Conservation (phyloP, 1,140 invertebrate genomes). For the Monomorium pharaonis region DNA sequence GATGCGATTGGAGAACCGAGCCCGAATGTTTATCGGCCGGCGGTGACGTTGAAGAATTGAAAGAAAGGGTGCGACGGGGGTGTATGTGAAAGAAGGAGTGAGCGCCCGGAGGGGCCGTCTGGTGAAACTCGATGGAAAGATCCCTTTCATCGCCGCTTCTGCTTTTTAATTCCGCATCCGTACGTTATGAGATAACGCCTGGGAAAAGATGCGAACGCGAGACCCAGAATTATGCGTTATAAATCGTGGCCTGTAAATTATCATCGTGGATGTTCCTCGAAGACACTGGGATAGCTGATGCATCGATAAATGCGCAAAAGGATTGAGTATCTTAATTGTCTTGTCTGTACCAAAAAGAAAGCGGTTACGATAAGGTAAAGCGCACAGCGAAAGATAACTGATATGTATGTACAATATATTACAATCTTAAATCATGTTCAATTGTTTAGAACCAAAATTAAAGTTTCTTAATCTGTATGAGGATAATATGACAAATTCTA, state of each 20-base stretch:
- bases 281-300: neutral
- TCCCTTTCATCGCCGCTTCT: slow-evolving; percentile 56
- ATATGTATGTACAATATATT: neutral
- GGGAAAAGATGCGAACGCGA: slow-evolving; percentile 51
- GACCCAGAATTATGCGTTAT: slow-evolving; percentile 52
- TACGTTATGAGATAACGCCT: slow-evolving; percentile 58
- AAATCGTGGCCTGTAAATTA: slow-evolving; percentile 33
- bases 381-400: neutral
- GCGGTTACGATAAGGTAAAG: neutral
- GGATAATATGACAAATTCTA: neutral
- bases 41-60: slow-evolving; percentile 68
- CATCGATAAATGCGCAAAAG: slow-evolving; percentile 19
- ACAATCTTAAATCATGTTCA: neutral
- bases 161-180: slow-evolving; percentile 68
- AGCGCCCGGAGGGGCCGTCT: slow-evolving; percentile 52
- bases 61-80: slow-evolving; percentile 42
- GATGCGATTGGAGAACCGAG: slow-evolving; percentile 58
- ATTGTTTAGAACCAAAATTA: neutral
- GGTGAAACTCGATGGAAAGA: slow-evolving; percentile 63
- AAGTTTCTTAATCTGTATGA: neutral
- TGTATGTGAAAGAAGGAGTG: neutral
- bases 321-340: slow-evolving; percentile 21
- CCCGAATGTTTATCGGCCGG: slow-evolving; percentile 69
- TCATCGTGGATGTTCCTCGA: slow-evolving; percentile 6
- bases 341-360: neutral